Conservation (phyloP, 2,888 invertebrate genomes). For the Ceriagrion tenellum region DNA sequence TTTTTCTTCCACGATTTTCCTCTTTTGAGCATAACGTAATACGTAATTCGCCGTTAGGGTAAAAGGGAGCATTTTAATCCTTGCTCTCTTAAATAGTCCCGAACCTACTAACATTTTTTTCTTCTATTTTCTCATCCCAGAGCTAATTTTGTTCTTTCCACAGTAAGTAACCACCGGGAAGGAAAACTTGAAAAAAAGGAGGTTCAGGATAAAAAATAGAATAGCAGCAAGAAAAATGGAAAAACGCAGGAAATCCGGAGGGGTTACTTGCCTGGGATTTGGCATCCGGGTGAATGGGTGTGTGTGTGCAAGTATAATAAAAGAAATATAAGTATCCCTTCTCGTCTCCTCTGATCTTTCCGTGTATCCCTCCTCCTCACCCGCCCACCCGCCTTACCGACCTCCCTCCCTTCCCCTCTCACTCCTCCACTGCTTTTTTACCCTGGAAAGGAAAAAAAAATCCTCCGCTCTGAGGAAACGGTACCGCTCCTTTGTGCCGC, state of each 20-base stretch:
- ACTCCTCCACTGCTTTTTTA: neutral
- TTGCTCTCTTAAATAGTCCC: neutral
- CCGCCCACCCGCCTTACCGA: too few relatives aligned
- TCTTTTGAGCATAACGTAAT: neutral
- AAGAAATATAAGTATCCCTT: neutral
- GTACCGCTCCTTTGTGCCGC: neutral
- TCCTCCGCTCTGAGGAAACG: neutral
- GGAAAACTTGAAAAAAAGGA: neutral
- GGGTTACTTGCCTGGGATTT: slow-evolving; percentile 17
- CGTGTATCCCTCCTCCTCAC: neutral
- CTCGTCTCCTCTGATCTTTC: neutral
- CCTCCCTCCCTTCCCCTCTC: neutral
- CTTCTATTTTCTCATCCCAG: neutral
- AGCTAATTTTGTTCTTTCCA: neutral
- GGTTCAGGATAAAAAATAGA: neutral
- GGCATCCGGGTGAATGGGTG: neutral
- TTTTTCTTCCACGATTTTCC: neutral
- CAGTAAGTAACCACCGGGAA: neutral
- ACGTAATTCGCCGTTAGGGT: neutral
- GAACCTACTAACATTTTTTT: neutral
- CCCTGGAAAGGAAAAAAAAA: neutral
- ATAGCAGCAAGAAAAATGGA: neutral
- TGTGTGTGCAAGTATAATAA: neutral
- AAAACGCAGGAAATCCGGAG: neutral
- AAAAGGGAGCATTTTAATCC: neutral